phyloP scores from a whole-genome alignment of 2,797 vertebrate genomes.

The Rhyacichthys aspro region DNA sequence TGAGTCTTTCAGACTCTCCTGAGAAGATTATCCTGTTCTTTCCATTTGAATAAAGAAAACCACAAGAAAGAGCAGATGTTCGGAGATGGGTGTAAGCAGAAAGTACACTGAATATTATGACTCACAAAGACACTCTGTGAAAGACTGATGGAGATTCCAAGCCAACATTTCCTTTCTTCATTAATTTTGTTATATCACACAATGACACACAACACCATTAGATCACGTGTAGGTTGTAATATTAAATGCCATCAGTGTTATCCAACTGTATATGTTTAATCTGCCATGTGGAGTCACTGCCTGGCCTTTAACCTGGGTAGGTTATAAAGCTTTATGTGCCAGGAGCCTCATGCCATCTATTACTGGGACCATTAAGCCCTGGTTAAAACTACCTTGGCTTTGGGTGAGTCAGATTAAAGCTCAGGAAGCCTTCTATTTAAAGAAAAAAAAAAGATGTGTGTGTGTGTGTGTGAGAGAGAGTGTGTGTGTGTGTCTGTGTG shows the following conservation, averaged over 20 bases:
- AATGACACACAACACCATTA: slow-evolving; percentile 43
- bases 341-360: slow-evolving; percentile 32
- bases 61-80: background rate
- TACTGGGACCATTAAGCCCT: slow-evolving; percentile 11
- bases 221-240: slow-evolving; percentile 57
- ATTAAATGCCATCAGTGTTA: slow-evolving; percentile 52
- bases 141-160: no score
- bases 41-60: slow-evolving; percentile 6
- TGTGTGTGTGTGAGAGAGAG: slow-evolving; percentile 7
- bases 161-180: background rate
- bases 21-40: background rate
- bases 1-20: background rate
- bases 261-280: slow-evolving; percentile 51
- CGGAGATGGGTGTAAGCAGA: background rate
- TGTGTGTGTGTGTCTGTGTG: slow-evolving; percentile 22
- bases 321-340: slow-evolving; percentile 41
- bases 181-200: slow-evolving; percentile 12
- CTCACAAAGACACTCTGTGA: no score
- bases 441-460: slow-evolving; percentile 52
- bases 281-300: slow-evolving; percentile 33
- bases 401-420: slow-evolving; percentile 26
- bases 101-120: background rate
- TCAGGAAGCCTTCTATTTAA: slow-evolving; percentile 55
- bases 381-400: slow-evolving; percentile 17
- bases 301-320: slow-evolving; percentile 56